Evolutionary conservation across 2,888 invertebrate genomes (phyloP).

Genomic region (Timema cristinae): DNA sequence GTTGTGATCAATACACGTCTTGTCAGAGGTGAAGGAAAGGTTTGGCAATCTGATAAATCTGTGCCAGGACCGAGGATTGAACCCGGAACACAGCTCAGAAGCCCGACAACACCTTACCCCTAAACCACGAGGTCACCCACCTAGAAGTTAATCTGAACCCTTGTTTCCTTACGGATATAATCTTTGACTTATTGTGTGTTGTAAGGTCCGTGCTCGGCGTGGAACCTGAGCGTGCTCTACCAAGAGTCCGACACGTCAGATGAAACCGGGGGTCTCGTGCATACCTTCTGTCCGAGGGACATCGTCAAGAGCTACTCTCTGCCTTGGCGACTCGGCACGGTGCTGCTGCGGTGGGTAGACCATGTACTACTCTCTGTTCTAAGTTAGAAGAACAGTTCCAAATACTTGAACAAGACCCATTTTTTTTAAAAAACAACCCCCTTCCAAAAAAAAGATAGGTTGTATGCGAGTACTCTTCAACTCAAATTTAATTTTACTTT

Average conservation of each 20-base stretch:
- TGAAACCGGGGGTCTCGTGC: slow-evolving; percentile 56
- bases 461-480: too few relatives aligned
- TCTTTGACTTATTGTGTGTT: slow-evolving; percentile 17
- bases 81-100: too few relatives aligned
- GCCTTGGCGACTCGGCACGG: slow-evolving; percentile 66
- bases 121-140: too few relatives aligned
- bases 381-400: not conserved
- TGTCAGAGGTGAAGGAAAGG: too few relatives aligned
- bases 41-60: too few relatives aligned
- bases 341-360: slow-evolving; percentile 61
- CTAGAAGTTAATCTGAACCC: too few relatives aligned
- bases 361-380: not conserved
- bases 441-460: too few relatives aligned
- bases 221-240: slow-evolving; percentile 70
- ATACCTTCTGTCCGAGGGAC: slow-evolving; percentile 69
- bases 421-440: not conserved
- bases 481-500: too few relatives aligned
- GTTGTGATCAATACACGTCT: too few relatives aligned
- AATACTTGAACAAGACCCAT: not conserved
- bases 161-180: too few relatives aligned
- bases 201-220: slow-evolving; percentile 62
- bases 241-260: slow-evolving; percentile 52
- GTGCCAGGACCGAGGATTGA: too few relatives aligned
- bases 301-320: slow-evolving; percentile 63
- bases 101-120: too few relatives aligned